Evolutionary conservation across 2,113 vertebrate species (phyloP).

Genomic region (Corvus moneduloides): DNA sequence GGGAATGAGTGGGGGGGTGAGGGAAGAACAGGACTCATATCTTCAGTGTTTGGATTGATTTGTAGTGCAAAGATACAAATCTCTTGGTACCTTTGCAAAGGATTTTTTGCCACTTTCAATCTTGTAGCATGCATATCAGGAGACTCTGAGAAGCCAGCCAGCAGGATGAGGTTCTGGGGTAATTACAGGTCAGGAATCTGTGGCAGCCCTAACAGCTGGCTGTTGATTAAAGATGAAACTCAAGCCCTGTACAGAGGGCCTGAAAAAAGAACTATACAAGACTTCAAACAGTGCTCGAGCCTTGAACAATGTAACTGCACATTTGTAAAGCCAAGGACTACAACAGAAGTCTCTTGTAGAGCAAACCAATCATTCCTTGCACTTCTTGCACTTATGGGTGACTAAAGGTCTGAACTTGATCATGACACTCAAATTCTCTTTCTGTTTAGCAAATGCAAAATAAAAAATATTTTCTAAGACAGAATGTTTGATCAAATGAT

Average conservation of each 20-base stretch:
- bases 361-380: background rate
- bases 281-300: background rate
- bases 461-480: background rate
- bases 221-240: background rate
- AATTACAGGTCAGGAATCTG: conserved; percentile 23
- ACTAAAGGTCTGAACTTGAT: background rate
- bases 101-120: background rate
- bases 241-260: background rate
- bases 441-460: background rate
- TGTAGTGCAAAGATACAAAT: background rate
- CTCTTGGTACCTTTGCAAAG: background rate
- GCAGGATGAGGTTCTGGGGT: background rate
- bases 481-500: background rate
- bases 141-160: background rate
- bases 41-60: background rate
- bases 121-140: background rate
- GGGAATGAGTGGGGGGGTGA: background rate
- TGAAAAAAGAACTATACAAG: background rate
- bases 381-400: background rate
- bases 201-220: background rate
- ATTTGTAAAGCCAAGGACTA: background rate
- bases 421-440: background rate
- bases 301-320: background rate
- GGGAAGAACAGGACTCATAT: background rate
- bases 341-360: background rate